Base-by-base conservation (phyloP, 2,797 vertebrate species). In the Pseudopleuronectes americanus region DNA sequence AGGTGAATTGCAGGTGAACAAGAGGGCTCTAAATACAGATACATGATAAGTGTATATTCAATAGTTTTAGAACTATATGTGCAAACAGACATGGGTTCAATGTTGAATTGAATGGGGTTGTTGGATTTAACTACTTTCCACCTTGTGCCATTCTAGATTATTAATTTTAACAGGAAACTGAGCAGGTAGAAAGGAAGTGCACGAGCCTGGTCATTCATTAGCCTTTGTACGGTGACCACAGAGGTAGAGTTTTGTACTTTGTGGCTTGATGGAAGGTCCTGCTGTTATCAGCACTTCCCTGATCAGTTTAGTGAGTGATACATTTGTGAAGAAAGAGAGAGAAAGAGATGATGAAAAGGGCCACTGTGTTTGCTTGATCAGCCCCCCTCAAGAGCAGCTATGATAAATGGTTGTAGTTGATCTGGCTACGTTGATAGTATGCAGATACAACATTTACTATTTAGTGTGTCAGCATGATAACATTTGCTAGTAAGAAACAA, bases 271-370 rank as follows among this genome's bases (percentile, higher is more conserved):
- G 76, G 86, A 73, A 22, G 54, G 45, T 67, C 61, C 57, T 79
- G 80, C 82, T 84, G 77, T 63, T 72, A 67, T 87, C 87, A 87
- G 82, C 79, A 79, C 31, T 73, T 83, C 60, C n/a, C 14, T 57
- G 74, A 74, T 77, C 63, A 74, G 71, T n/a, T n/a, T 53, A 48
- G 63, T 17, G 55, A 48, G 63, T 36, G 53, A 53, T 43, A 36
- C 19, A 64, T 31, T 1, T 6, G 4, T 19, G n/a, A 47, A 43
- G n/a, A 21, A 41, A 43, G 49, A 58, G 26, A 26, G 26, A 52
- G 47, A 17, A 16, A 26, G 56, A 71, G 47, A 64, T 51, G 49
- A 26, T 55, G 66, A 47, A 73, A 70, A 67, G 71, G 49, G 26
- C 59, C 33, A 57, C 78, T 76, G 71, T 70, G 51, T 58, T 23